Percentiles rank a stretch among this genome's conserved stretches.
These are phyloP conservation scores for Triplophysa siluroides DNA, from an alignment of 2,113 vertebrate species.

Conservation along the genomic window DNA sequence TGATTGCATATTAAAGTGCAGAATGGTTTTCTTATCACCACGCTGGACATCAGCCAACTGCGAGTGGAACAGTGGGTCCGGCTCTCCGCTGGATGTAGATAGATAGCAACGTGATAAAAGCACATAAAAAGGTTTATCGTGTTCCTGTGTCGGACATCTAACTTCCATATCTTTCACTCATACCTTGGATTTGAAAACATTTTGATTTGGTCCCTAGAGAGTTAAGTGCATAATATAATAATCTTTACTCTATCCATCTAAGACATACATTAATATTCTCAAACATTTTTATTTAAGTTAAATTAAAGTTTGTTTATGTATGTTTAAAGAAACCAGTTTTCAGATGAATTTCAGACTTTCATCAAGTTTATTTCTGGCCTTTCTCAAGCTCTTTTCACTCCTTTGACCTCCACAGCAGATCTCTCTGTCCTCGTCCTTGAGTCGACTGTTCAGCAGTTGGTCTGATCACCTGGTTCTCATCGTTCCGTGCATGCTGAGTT, in stretches of 20 bases:
- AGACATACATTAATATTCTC: too few relatives aligned
- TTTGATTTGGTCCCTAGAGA: background rate
- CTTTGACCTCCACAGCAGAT: conserved; percentile 10
- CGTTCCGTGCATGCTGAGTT: conserved; percentile 38
- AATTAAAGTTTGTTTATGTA: too few relatives aligned
- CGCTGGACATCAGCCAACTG: conserved; percentile 11
- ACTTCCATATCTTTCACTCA: background rate
- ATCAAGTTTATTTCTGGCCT: too few relatives aligned
- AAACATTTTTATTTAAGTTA: too few relatives aligned
- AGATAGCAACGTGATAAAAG: conserved; percentile 25
- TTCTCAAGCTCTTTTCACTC: background rate
- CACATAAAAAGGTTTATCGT: conserved; percentile 7
- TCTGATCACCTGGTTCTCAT: conserved; percentile 37
- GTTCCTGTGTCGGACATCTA: background rate
- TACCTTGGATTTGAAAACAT: background rate
- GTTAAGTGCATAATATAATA: background rate
- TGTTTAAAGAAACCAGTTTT: too few relatives aligned
- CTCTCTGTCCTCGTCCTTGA: conserved; percentile 9
- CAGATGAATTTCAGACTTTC: too few relatives aligned
- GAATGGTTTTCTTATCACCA: conserved; percentile 23
- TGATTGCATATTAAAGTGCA: background rate
- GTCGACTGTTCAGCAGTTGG: conserved; percentile 35
- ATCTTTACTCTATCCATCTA: too few relatives aligned
- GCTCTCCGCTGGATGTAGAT: background rate
- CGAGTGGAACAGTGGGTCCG: background rate